These are phyloP conservation scores for Peromyscus leucopus DNA, from an alignment of 2,113 vertebrate genomes.

Conservation along the genomic window DNA sequence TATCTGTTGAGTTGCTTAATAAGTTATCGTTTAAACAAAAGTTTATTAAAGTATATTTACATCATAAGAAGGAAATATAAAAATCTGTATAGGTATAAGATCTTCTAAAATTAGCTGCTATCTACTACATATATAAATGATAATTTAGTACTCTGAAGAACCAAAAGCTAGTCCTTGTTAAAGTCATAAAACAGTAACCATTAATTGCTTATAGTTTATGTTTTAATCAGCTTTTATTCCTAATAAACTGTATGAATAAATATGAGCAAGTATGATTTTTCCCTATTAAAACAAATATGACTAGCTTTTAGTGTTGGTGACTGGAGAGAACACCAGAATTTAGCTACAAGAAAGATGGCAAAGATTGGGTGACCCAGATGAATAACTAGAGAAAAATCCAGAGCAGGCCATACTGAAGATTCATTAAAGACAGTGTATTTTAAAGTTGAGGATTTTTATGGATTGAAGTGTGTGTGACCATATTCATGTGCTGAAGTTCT, in stretches of 20 bases:
- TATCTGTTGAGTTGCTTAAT: neutral
- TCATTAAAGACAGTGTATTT: neutral
- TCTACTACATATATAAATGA: neutral
- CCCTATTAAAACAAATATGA: neutral
- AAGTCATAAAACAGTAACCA: neutral
- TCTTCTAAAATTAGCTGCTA: neutral
- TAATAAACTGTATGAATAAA: neutral
- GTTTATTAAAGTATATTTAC: neutral
- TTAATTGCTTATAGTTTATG: neutral
- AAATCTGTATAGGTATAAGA: neutral
- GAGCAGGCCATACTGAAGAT: neutral
- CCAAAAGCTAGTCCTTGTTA: neutral
- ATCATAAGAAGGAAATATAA: neutral
- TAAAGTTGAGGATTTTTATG: neutral
- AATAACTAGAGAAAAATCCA: neutral
- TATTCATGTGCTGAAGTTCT: neutral
- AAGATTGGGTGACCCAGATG: neutral
- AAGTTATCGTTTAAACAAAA: neutral
- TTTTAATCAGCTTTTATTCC: neutral
- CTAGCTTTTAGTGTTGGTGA: neutral
- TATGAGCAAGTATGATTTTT: neutral
- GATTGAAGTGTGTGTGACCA: neutral
- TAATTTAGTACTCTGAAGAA: neutral
- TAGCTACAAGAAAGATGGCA: neutral
- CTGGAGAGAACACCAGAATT: neutral